These are phyloP conservation scores for Enteromius trimaculatus DNA, from an alignment of 2,797 vertebrate species.

Conservation along the genomic window DNA sequence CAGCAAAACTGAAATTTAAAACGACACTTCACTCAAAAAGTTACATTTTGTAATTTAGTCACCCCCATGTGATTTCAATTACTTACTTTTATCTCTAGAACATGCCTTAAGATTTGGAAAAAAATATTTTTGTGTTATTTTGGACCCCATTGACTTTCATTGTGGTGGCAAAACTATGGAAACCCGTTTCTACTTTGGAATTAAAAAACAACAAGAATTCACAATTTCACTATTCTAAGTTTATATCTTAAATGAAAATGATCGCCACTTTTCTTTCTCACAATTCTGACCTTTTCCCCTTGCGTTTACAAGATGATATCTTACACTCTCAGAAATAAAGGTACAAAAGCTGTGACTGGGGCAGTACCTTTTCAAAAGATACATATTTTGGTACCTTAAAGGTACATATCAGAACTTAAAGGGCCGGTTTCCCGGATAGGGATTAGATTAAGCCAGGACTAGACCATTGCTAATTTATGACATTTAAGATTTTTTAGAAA, in stretches of 20 bases:
- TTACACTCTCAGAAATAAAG: not conserved
- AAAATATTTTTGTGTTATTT: not conserved
- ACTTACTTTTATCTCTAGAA: not conserved
- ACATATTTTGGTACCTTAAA: no score
- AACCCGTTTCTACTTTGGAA: not conserved
- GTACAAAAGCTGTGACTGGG: no score
- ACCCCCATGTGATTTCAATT: not conserved
- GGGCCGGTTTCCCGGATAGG: no score
- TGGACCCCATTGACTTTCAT: not conserved
- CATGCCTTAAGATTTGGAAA: not conserved
- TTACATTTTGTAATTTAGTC: not conserved
- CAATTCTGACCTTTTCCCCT: no score
- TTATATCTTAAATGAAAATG: not conserved
- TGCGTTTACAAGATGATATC: not conserved
- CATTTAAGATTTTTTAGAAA: no score
- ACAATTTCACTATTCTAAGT: not conserved
- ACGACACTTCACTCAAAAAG: not conserved
- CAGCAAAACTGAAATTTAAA: not conserved
- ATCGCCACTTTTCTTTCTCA: no score
- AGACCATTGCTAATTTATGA: no score
- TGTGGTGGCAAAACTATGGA: not conserved
- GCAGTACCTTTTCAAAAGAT: no score
- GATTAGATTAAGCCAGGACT: no score
- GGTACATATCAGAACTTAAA: no score
- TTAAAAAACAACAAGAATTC: not conserved